Evolutionary conservation across 2,888 invertebrate genomes (phyloP).

Genomic region (Schrankia costaestrigalis): DNA sequence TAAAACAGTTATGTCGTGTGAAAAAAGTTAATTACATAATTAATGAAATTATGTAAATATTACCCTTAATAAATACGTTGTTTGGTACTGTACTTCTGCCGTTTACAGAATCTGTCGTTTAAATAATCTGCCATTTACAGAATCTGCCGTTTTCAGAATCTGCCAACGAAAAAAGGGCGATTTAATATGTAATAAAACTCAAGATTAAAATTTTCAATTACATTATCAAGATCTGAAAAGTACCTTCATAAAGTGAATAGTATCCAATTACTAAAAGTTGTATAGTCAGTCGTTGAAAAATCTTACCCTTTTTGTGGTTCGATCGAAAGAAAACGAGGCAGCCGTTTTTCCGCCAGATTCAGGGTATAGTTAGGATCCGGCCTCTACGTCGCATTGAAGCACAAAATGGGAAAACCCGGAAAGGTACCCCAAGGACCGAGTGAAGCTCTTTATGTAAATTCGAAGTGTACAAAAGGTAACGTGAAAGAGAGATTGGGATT

Average conservation of each 20-base stretch:
- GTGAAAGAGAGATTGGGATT: slow-evolving; percentile 66
- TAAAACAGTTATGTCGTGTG: too few species aligned
- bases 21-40: too few species aligned
- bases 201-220: too few species aligned
- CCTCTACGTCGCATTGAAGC: slow-evolving; percentile 62
- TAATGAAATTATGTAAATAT: too few species aligned
- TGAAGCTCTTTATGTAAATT: slow-evolving; percentile 74
- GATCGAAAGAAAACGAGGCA: slow-evolving; percentile 59
- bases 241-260: slow-evolving; percentile 32
- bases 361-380: slow-evolving; percentile 47
- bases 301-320: slow-evolving; percentile 46
- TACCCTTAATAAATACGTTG: too few species aligned
- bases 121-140: too few species aligned
- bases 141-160: too few species aligned
- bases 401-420: slow-evolving; percentile 72
- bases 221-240: slow-evolving; percentile 24
- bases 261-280: slow-evolving; percentile 43
- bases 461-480: slow-evolving; percentile 68
- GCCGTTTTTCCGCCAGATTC: slow-evolving; percentile 59
- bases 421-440: slow-evolving; percentile 72
- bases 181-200: too few species aligned
- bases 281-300: slow-evolving; percentile 35
- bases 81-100: too few species aligned
- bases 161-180: too few species aligned
- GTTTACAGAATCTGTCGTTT: too few species aligned